Conservation (phyloP, 1,140 invertebrate species). For the Oedothorax gibbosus region DNA sequence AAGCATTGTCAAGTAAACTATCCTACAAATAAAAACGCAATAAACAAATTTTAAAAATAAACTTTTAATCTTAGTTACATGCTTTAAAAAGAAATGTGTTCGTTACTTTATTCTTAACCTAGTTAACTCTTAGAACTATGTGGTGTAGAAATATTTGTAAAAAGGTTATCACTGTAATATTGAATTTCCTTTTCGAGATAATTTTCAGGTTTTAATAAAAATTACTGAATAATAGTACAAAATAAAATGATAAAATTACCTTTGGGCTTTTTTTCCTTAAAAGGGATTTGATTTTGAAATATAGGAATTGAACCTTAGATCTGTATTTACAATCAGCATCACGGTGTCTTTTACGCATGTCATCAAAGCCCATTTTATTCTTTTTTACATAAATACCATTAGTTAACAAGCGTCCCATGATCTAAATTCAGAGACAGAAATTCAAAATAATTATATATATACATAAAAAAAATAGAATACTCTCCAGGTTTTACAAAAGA, state of each 20-base stretch:
- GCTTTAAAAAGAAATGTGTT: no score
- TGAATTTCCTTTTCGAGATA: no score
- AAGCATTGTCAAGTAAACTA: background rate
- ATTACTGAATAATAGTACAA: no score
- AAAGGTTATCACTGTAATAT: no score
- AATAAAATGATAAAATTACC: background rate
- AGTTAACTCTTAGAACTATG: no score
- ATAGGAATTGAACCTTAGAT: constrained; percentile 9
- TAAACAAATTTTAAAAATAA: background rate
- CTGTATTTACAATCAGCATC: constrained; percentile 26
- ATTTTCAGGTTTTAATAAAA: no score
- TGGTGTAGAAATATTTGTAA: no score
- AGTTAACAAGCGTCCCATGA: background rate
- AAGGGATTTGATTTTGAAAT: background rate
- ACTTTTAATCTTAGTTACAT: no score
- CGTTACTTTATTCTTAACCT: no score
- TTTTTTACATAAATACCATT: background rate
- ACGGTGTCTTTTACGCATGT: constrained; percentile 10
- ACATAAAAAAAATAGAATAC: no score
- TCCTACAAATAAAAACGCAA: background rate
- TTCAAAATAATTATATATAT: no score
- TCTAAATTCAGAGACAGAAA: background rate
- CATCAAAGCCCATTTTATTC: background rate
- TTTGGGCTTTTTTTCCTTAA: background rate
- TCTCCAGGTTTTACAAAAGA: no score